These are phyloP conservation scores for Drosophila punjabiensis DNA, from an alignment of 1,140 invertebrate genomes.

Conservation along the genomic window DNA sequence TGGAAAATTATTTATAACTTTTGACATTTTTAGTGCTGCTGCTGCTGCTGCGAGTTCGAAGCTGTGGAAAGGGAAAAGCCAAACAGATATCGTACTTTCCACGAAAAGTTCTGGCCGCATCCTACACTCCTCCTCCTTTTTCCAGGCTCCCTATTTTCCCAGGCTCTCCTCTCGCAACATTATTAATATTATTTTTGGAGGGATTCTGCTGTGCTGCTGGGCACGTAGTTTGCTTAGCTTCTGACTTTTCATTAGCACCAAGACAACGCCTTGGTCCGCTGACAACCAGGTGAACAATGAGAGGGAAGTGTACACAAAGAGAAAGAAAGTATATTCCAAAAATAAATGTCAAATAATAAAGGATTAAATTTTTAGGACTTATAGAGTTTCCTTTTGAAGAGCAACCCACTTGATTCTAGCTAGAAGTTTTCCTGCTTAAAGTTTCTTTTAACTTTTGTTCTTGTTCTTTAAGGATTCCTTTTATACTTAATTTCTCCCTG, in stretches of 20 bases:
- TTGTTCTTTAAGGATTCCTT: neutral
- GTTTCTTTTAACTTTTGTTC: neutral
- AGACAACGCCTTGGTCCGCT: conserved; percentile 48
- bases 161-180: conserved; percentile 46
- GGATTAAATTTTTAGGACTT: neutral
- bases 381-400: neutral
- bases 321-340: neutral
- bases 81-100: conserved; percentile 27
- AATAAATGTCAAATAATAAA: neutral
- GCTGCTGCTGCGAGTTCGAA: neutral
- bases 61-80: conserved; percentile 17
- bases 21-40: conserved; percentile 71
- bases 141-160: neutral
- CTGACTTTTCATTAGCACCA: conserved; percentile 78
- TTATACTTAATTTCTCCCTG: neutral
- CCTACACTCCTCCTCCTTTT: neutral
- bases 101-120: conserved; percentile 9
- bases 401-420: neutral
- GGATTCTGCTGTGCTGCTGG: conserved; percentile 31
- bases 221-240: conserved; percentile 57
- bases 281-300: conserved; percentile 15
- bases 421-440: neutral
- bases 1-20: conserved; percentile 82
- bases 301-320: neutral
- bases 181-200: conserved; percentile 74